A percentile compares a stretch with the other conserved stretches of the same genome.
Evolutionary conservation across 2,797 vertebrate species (phyloP).

Genomic region (Acrossocheilus fasciatus): DNA sequence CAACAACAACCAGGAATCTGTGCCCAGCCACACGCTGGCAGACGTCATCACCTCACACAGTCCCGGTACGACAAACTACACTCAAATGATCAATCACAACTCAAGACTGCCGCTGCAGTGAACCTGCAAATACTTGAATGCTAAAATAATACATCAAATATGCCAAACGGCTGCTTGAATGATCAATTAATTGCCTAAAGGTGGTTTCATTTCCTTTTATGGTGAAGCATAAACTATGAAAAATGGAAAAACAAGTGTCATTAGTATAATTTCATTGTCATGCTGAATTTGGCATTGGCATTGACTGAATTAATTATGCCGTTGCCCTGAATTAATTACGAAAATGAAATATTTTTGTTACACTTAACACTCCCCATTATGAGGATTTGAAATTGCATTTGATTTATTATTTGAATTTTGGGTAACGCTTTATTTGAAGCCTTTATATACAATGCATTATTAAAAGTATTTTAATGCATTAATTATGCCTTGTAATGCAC

Average conservation of each 20-base stretch:
- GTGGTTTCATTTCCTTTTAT: not conserved
- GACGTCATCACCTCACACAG: constrained; percentile 83
- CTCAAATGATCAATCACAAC: constrained; percentile 25
- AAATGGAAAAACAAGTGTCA: not conserved
- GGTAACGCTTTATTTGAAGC: not conserved
- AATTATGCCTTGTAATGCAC: not conserved
- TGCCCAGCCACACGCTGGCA: constrained; percentile 74
- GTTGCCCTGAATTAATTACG: not conserved
- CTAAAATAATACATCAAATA: not conserved
- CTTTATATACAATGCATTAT: not conserved
- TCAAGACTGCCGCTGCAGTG: not conserved
- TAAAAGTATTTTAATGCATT: not conserved
- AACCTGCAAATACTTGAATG: not conserved
- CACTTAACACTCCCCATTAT: not conserved
- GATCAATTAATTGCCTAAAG: not conserved
- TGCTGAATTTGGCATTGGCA: not conserved
- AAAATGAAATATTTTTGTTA: not conserved
- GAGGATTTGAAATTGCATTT: not conserved
- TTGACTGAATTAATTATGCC: not conserved
- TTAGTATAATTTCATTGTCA: not conserved
- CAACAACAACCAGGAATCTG: constrained; percentile 68
- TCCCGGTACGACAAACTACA: constrained; percentile 75
- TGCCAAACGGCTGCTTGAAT: not conserved
- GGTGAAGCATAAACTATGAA: not conserved
- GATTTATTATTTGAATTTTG: not conserved